Conservation (phyloP, 2,797 vertebrate genomes). For the Crax fasciolata region DNA sequence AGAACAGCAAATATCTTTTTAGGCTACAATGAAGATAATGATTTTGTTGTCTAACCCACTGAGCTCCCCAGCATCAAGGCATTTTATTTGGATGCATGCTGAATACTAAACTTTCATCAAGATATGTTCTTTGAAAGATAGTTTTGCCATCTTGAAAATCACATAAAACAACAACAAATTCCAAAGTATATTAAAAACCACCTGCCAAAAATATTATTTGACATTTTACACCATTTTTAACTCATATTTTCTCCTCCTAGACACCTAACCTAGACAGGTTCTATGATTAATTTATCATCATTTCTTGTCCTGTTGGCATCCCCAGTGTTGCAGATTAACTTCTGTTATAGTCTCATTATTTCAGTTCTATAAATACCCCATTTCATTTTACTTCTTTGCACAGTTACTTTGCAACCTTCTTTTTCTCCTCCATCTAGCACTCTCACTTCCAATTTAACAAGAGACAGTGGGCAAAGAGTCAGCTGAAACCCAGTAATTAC, state of each 20-base stretch:
- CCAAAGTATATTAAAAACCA: background rate
- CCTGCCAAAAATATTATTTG: background rate
- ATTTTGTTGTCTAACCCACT: background rate
- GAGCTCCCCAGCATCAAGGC: background rate
- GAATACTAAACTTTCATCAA: background rate
- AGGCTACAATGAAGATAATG: background rate
- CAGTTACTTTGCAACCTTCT: constrained; percentile 12
- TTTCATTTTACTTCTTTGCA: constrained; percentile 21
- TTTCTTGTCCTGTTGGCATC: constrained; percentile 9
- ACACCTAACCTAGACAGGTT: background rate
- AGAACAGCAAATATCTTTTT: background rate
- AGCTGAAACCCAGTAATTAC: constrained; percentile 59
- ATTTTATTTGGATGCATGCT: background rate
- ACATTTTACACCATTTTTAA: background rate
- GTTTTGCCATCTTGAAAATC: background rate
- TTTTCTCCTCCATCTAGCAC: constrained; percentile 33
- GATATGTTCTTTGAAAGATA: background rate
- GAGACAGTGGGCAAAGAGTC: constrained; percentile 24
- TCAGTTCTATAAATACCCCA: constrained; percentile 28
- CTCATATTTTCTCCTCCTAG: background rate
- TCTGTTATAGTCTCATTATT: constrained; percentile 21
- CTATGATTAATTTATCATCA: constrained; percentile 38
- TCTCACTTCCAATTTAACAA: constrained; percentile 50
- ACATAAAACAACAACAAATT: background rate
- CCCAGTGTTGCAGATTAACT: constrained; percentile 38